phyloP scores from a whole-genome alignment of 2,113 vertebrate genomes.

The Aegotheles bennettii region DNA sequence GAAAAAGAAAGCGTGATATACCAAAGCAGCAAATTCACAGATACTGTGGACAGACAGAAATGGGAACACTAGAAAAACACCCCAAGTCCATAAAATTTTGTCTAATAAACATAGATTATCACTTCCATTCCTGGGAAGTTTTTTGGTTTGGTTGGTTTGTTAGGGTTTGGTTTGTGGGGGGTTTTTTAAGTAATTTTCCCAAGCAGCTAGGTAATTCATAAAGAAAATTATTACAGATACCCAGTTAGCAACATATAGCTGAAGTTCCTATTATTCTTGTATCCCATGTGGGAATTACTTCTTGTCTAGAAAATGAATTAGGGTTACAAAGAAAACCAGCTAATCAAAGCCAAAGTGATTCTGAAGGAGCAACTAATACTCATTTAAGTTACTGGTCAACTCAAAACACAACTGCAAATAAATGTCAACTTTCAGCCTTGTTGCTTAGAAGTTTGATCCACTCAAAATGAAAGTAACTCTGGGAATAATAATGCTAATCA shows the following conservation, averaged over 20 bases:
- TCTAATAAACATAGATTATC: neutral
- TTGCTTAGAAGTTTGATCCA: neutral
- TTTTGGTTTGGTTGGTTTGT: neutral
- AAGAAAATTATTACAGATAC: neutral
- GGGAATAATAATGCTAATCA: neutral
- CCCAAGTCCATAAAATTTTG: neutral
- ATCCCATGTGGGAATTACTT: neutral
- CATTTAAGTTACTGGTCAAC: neutral
- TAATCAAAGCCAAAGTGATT: neutral
- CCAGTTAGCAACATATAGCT: neutral
- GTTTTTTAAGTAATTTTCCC: neutral
- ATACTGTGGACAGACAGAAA: neutral
- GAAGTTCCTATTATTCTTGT: neutral
- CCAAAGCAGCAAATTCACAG: neutral
- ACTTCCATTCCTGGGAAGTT: neutral
- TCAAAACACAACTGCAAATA: neutral
- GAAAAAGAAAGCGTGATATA: neutral
- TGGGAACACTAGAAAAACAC: neutral
- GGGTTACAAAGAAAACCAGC: neutral
- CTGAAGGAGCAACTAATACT: neutral
- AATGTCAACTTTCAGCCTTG: neutral
- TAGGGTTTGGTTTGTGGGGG: neutral
- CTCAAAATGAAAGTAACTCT: neutral
- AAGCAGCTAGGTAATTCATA: neutral
- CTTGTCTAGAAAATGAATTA: neutral